Evolutionary conservation across 2,113 vertebrate species (phyloP), one percentile per base, ranked within the genome.

Genomic region (Eolophus roseicapilla): DNA sequence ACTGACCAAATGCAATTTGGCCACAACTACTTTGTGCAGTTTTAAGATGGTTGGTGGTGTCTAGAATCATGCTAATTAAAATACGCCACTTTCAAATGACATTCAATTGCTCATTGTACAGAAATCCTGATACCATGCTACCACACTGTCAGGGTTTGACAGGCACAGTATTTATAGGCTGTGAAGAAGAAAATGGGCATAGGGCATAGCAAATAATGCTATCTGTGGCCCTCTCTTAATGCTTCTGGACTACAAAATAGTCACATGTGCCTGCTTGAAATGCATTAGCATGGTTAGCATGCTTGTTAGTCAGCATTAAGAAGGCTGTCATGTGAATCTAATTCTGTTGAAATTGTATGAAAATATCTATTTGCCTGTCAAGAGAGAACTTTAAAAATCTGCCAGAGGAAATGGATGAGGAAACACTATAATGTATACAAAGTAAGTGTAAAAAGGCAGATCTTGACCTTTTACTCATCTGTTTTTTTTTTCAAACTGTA

Each of bases 301-400:
- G 89, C 90, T 88, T 96, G 85, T 95, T 96, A 96, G 68, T 85
- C 78, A 94, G 93, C 90, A 92, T 95, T 93, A 96, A 62, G 79
- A 67, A 29, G 90, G 67, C 82, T 95, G 85, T 94, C 95, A 91
- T 92, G 82, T 95, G 91, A 94, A 77, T 93, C 79, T 87, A 96
- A 96, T 95, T 96, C 91, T 82, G 75, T 41, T 88, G 87, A 92
- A 73, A 63, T 92, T 92, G 60, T 70, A 94, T 81, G 71, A 96
- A 96, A 97, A 96, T 94, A 91, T 62, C 0, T 14, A 90, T 94
- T 94, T 96, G 59, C 90, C 85, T 92, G 93, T 96, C 92, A 93
- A 92, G 86, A 81, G 68, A 60, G 63, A 94, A 65, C 76, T 90
- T 95, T 50, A 63, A 90, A 96, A 91, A 49, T 83, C 75, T 90